Base-by-base conservation (phyloP, 2,888 invertebrate genomes). In the Calameuta filiformis region DNA sequence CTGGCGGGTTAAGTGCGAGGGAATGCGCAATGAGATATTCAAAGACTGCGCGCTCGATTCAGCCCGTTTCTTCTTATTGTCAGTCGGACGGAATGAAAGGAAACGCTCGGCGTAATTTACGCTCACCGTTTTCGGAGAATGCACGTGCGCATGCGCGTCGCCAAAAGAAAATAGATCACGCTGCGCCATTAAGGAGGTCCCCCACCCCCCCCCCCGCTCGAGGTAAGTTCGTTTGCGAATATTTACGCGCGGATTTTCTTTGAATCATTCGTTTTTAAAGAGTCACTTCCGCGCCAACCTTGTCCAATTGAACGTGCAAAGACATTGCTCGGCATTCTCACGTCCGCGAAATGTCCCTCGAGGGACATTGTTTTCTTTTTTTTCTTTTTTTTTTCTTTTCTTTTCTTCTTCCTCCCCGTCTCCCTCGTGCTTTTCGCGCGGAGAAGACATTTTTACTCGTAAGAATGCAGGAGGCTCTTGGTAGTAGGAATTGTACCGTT, bases 251-350 rank as follows among this genome's bases (percentile, higher is more conserved):
- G 73, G 73, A 34, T 35, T 35, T 34, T 35, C 35, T 73, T 35
- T 73, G 35, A 73, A 73, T 73, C 73, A 35, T 73, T 73, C 34
- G 73, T 73, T 35, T 73, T 73, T 73, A 73, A 73, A 73, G 35
- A 35, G 35, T 34, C 73, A 33, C 73, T 35, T 30, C 73, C 73
- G 73, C 73, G 69, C 12, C 40, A 69, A 69, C 6, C 15, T 69
- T 31, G 69, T 69, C 69, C 69, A 40, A 40, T 40, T 40, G 40
- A 40, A 40, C 40, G 40, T 40, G 40, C 40, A 40, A 40, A 40
- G 40, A 40, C 40, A 15, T 6, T 15, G 40, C 40, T 40, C 40
- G 40, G 15, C 40, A 15, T 40, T 40, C 40, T 40, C 40, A 40
- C 40, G 40, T 40, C 40, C 40, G 15, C 40, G 40, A 15, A 40